These are phyloP conservation scores for Argya squamiceps DNA, from an alignment of 2,797 vertebrate species.

Conservation along the genomic window DNA sequence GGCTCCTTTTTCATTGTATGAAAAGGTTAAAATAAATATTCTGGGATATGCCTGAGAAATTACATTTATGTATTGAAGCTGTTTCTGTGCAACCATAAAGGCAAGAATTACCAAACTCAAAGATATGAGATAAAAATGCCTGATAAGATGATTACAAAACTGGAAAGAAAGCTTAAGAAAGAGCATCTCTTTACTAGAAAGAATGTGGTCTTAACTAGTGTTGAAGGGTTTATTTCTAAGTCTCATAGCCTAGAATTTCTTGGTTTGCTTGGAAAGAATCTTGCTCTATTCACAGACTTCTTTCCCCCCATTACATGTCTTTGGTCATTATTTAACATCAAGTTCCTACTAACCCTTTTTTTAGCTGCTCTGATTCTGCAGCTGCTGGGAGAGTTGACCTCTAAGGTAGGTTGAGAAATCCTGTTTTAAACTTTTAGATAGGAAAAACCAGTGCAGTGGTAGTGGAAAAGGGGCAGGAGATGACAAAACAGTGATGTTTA, in stretches of 20 bases:
- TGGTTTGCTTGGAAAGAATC: not conserved
- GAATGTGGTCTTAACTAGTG: not conserved
- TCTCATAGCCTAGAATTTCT: not conserved
- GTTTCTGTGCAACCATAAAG: not conserved
- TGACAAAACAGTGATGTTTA: not conserved
- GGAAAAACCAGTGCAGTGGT: not conserved
- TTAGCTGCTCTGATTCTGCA: not conserved
- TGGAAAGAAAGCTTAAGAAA: not conserved
- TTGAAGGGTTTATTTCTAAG: not conserved
- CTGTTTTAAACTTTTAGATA: not conserved
- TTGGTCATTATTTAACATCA: not conserved
- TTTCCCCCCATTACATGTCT: accelerated
- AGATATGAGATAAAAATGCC: not conserved
- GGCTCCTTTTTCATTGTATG: not conserved
- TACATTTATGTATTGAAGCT: not conserved
- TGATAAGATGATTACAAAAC: not conserved
- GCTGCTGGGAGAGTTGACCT: not conserved
- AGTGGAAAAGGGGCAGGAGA: not conserved
- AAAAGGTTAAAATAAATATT: not conserved
- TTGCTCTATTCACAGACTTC: not conserved
- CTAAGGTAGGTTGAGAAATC: not conserved
- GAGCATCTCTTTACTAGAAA: not conserved
- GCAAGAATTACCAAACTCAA: not conserved
- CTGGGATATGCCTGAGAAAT: not conserved
- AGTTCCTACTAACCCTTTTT: not conserved